Conservation (phyloP, 1,140 invertebrate species). For the Papilio polyxenes region DNA sequence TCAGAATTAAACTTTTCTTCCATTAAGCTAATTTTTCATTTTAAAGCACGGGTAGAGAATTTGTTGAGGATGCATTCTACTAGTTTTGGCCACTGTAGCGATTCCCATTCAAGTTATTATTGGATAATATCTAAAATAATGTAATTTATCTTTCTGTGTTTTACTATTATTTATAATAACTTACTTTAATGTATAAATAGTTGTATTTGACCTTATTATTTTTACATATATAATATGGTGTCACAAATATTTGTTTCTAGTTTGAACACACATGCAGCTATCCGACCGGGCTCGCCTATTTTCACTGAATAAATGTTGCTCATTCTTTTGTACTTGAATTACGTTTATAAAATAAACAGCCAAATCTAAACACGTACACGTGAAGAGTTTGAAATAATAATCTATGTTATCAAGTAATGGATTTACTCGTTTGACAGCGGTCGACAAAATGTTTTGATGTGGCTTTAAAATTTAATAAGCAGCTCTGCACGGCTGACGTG, state of each 20-base stretch:
- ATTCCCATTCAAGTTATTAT: neutral
- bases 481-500: neutral
- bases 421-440: conserved; percentile 22
- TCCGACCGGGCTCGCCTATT: too few relatives aligned
- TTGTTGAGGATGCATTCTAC: neutral
- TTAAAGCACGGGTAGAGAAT: neutral
- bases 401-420: neutral
- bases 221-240: too few relatives aligned
- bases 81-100: neutral
- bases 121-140: neutral
- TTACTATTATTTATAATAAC: too few relatives aligned
- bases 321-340: too few relatives aligned
- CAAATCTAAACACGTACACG: neutral
- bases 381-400: neutral
- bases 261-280: too few relatives aligned
- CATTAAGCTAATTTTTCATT: conserved; percentile 17
- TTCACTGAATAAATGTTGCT: too few relatives aligned
- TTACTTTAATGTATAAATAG: too few relatives aligned
- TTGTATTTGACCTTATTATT: too few relatives aligned
- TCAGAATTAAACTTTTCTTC: conserved; percentile 29
- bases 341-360: neutral
- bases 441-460: conserved; percentile 23
- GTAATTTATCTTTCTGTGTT: too few relatives aligned
- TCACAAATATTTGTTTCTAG: neutral
- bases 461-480: conserved; percentile 26